Evolutionary conservation across 2,888 invertebrate genomes (phyloP).

Genomic region (Cheilosia scutellata): DNA sequence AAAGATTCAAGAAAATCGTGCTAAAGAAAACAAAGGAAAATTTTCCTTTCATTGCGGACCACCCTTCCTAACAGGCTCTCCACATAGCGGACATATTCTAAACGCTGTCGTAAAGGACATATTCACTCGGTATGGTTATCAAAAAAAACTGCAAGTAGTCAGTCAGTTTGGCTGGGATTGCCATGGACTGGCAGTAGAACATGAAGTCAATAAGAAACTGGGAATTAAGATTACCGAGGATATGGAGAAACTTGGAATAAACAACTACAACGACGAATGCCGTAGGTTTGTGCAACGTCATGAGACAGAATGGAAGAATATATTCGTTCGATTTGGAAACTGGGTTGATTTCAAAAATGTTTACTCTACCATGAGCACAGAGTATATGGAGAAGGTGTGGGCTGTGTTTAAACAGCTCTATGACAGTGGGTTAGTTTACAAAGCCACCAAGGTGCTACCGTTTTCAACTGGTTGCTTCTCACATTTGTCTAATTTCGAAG

Average conservation of each 20-base stretch:
- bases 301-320: conserved; percentile 93
- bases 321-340: conserved; percentile 93
- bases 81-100: conserved; percentile 98
- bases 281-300: conserved; percentile 97
- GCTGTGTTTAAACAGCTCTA: conserved; percentile 97
- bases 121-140: conserved; percentile 96
- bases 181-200: conserved; percentile 97
- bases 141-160: conserved; percentile 93
- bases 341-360: conserved; percentile 99
- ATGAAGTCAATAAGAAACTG: conserved; percentile 93
- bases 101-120: conserved; percentile 98
- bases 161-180: conserved; percentile 98
- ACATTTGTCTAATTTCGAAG: conserved; percentile 98
- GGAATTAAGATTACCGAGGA: conserved; percentile 97
- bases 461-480: conserved; percentile 97
- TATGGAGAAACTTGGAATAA: conserved; percentile 97
- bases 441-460: conserved; percentile 98
- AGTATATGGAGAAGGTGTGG: conserved; percentile 99
- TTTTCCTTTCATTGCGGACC: conserved; percentile 98
- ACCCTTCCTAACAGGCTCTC: conserved; percentile 98
- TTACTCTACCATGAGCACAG: conserved; percentile 98
- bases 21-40: conserved; percentile 85
- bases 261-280: conserved; percentile 96
- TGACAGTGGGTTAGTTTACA: conserved; percentile 96
- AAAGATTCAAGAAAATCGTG: conserved; percentile 87